Percentiles rank a stretch among this genome's conserved stretches.
These are phyloP conservation scores for Drepana falcataria DNA, from an alignment of 2,888 invertebrate genomes.

Conservation along the genomic window DNA sequence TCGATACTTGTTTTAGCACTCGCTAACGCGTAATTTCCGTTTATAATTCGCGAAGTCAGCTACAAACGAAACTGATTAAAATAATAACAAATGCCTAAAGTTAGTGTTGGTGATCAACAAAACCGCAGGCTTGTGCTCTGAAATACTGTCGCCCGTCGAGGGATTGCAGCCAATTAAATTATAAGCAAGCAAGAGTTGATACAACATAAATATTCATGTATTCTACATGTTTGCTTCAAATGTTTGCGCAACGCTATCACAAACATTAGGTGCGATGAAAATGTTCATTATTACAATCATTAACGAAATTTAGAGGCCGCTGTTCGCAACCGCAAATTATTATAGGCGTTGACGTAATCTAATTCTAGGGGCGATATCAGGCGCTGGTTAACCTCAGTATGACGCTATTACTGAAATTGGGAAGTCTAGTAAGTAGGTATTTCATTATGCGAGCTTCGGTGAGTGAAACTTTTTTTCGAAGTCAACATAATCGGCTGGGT, in stretches of 20 bases:
- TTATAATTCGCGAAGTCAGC: too few relatives aligned
- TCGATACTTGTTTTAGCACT: slow-evolving; percentile 15
- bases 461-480: slow-evolving; percentile 8
- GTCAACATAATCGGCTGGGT: slow-evolving; percentile 22
- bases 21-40: slow-evolving; percentile 9
- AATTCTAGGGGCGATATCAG: neutral
- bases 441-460: neutral
- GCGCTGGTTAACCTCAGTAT: neutral
- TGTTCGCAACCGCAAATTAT: slow-evolving; percentile 1
- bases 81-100: slow-evolving; percentile 31
- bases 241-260: slow-evolving; percentile 17
- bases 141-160: slow-evolving; percentile 39
- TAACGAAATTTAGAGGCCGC: neutral
- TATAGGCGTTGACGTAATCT: neutral
- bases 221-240: slow-evolving; percentile 17
- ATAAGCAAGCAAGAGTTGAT: slow-evolving; percentile 35
- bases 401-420: neutral
- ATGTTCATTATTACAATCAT: slow-evolving; percentile 3
- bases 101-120: slow-evolving; percentile 26
- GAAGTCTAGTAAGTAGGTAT: neutral
- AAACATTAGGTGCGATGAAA: slow-evolving; percentile 14
- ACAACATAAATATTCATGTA: slow-evolving; percentile 50
- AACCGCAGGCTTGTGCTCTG: slow-evolving; percentile 36
- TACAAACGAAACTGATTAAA: slow-evolving; percentile 4
- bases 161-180: slow-evolving; percentile 38